Evolutionary conservation across 2,113 vertebrate genomes (phyloP), one percentile per base, ranked within the genome.

Genomic region (Gracilinanus agilis): DNA sequence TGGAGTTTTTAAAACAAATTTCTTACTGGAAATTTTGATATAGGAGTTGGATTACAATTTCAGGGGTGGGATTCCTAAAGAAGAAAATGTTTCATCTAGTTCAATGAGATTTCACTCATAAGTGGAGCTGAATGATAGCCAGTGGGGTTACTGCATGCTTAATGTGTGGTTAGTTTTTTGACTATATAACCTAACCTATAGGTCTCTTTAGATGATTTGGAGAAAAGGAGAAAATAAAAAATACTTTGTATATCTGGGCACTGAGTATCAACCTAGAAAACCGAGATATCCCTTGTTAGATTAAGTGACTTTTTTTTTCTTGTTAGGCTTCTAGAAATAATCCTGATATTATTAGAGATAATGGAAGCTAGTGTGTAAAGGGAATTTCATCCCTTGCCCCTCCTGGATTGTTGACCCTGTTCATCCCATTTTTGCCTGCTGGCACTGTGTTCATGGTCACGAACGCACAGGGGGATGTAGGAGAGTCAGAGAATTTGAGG

Each of bases 191-290:
- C 23, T 54, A 91, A 92, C 91, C 90, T 53, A 49, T 91, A 27
- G 24, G 8, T 16, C 6, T 90, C 9, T n/a, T 5, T 96, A 12
- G 44, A 6, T 95, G 40, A 94, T 10, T 91, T 34, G 44, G 34
- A 34, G 24, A 49, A 49, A 49, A 49, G 2, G 94, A 96, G 90
- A 96, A 55, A 96, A 96, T 95, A n/a, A 96, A 67, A 95, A 94
- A 92, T 25, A 54, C 34, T 7, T 83, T 94, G 44, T 67, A 94
- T 90, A 16, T 90, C 0, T 54, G 16, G 89, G 49, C 94, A 49
- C 49, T 90, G 53, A 55, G 55, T 29, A 90, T 95, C 9, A 92
- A 16, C n/a, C 89, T 96, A 40, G 49, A 93, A 56, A 96, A 92
- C 91, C 12, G 88, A 11, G 89, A 75, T 16, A 11, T 92, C 8